These are phyloP conservation scores for Glomeris maerens DNA, from an alignment of 1,140 invertebrate species.

Conservation along the genomic window DNA sequence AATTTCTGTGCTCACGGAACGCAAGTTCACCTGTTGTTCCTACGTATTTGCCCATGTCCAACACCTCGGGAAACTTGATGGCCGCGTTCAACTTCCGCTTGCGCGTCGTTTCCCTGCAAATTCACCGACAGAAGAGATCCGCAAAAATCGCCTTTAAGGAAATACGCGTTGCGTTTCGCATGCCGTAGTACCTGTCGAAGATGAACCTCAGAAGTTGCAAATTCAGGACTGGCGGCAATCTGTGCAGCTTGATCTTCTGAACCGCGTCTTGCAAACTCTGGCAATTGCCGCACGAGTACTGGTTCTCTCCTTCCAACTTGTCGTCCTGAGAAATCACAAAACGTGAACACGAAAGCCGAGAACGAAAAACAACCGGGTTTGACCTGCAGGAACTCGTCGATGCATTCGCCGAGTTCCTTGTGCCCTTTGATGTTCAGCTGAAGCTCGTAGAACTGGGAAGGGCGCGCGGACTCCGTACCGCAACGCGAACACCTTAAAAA, in stretches of 20 bases:
- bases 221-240: conserved; percentile 53
- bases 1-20: background rate
- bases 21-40: conserved; percentile 6
- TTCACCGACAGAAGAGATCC: conserved; percentile 16
- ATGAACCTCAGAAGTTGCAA: conserved; percentile 52
- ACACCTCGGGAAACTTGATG: conserved; percentile 47
- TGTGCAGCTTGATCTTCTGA: conserved; percentile 41
- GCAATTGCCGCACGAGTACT: conserved; percentile 48
- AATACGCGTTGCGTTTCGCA: background rate
- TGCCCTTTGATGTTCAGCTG: conserved; percentile 45
- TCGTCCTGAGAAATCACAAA: conserved; percentile 33
- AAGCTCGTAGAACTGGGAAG: conserved; percentile 50
- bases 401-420: conserved; percentile 40
- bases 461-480: conserved; percentile 39
- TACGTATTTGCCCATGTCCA: conserved; percentile 50
- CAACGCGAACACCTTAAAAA: conserved; percentile 43
- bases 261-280: conserved; percentile 46
- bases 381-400: conserved; percentile 45
- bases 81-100: conserved; percentile 53
- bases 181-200: conserved; percentile 42
- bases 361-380: conserved; percentile 1
- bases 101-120: conserved; percentile 40
- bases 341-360: conserved; percentile 9
- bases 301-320: conserved; percentile 47
- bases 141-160: conserved; percentile 4